Evolutionary conservation across 2,113 vertebrate genomes (phyloP), one percentile per base, ranked within the genome.

Genomic region (Menura novaehollandiae): DNA sequence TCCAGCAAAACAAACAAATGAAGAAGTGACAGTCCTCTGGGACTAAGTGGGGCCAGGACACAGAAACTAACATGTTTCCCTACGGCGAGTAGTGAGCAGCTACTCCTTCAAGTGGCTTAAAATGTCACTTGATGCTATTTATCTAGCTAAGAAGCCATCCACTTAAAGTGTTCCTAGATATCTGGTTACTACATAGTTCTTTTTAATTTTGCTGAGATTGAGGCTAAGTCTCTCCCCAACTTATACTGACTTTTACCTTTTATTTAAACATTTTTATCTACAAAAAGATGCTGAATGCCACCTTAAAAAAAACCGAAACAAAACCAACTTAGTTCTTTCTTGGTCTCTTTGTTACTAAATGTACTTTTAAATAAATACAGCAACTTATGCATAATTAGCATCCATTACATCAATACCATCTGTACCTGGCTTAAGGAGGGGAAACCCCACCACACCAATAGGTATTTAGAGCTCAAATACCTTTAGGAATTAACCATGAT

Each of bases 1-100:
- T 73, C 58, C 77, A 87, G 56, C 46, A 89, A 93, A 93, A 94
- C 64, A 96, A 96, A 94, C 83, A 94, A 93, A 60, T 49, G 56
- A 93, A 86, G 88, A 82, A 93, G 69, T 53, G 32, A 78, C 73
- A 87, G 62, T 94, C 64, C 60, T 81, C 27, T 89, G 73, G 33
- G 51, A 66, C 37, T 69, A 33, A 46, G 23, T 12, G 16, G 91
- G 82, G n/a, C 24, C 87, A 88, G 41, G 51, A 28, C 53, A 89
- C 74, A 91, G 55, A 95, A 92, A 43, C 4, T n/a, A 81, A 23
- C 20, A 46, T 21, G 33, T 11, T 81, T 89, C 53, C 63, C 68
- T 33, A 28, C 3, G 9, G 55, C 5, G 9, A 74, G n/a, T 2
- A 83, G 28, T 27, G 32, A 95, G 58, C 28, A 85, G 58, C 51